A percentile compares a stretch with the other conserved stretches of the same genome.
Evolutionary conservation across 2,113 vertebrate genomes (phyloP).

Genomic region (Pagrus major): DNA sequence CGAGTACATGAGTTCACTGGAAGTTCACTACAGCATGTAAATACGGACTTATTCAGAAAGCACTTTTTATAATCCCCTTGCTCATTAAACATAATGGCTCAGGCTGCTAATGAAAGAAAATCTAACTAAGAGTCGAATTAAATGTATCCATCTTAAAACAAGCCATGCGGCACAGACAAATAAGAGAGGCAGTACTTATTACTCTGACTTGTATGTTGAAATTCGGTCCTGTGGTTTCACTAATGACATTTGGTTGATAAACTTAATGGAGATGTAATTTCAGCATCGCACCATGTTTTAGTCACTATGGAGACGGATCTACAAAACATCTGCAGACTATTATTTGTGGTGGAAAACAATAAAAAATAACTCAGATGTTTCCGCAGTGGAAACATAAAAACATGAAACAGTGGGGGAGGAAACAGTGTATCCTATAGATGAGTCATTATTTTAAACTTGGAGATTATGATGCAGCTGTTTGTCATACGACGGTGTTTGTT

Average conservation of each 20-base stretch:
- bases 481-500: background rate
- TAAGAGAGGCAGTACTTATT: constrained; percentile 10
- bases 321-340: constrained; percentile 18
- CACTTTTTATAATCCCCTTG: constrained; percentile 1
- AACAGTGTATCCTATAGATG: background rate
- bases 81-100: constrained; percentile 23
- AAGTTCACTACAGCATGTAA: constrained; percentile 13
- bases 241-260: constrained; percentile 32
- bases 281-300: constrained; percentile 32
- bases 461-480: background rate
- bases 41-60: constrained; percentile 6
- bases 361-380: background rate
- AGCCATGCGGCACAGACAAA: background rate
- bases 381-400: constrained; percentile 7
- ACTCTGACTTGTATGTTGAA: constrained; percentile 10
- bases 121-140: constrained; percentile 7
- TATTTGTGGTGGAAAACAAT: constrained; percentile 41
- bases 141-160: constrained; percentile 10
- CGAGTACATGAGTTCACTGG: constrained; percentile 15
- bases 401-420: background rate
- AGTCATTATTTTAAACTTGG: constrained; percentile 25
- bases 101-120: background rate
- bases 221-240: background rate
- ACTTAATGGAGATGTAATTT: constrained; percentile 40
- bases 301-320: constrained; percentile 56